Evolutionary conservation across 2,888 invertebrate species (phyloP).

Genomic region (Acanthopleura granulata): DNA sequence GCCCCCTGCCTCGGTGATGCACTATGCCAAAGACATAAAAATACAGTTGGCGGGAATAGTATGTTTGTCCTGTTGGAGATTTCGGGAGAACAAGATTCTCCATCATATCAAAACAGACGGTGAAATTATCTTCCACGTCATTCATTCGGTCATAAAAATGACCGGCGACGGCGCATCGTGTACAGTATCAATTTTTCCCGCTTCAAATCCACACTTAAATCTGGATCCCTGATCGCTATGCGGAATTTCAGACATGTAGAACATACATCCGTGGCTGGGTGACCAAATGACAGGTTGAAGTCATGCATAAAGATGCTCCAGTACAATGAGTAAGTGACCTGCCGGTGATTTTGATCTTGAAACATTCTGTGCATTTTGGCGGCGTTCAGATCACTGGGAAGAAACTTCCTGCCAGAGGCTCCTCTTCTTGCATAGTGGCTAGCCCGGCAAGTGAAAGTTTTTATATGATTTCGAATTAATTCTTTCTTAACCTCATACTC

Average conservation of each 20-base stretch:
- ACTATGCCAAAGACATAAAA: conserved; percentile 19
- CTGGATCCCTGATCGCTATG: background rate
- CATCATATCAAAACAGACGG: conserved; percentile 28
- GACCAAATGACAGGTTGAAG: conserved; percentile 25
- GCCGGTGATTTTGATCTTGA: conserved; percentile 12
- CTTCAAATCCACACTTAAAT: background rate
- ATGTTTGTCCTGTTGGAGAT: conserved; percentile 19
- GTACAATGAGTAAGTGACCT: conserved; percentile 15
- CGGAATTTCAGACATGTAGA: conserved; percentile 14
- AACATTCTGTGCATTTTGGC: conserved; percentile 22
- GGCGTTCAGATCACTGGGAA: conserved; percentile 7
- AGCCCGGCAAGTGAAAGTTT: too few species aligned
- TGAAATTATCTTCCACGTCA: conserved; percentile 17
- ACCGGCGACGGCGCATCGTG: conserved; percentile 17
- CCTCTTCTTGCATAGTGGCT: too few species aligned
- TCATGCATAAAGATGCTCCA: background rate
- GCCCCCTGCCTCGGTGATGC: background rate
- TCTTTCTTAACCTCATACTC: too few species aligned
- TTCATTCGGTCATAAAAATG: conserved; percentile 24
- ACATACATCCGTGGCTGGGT: conserved; percentile 25
- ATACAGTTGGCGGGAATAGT: conserved; percentile 22
- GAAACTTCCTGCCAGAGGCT: too few species aligned
- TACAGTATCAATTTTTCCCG: background rate
- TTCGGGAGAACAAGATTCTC: conserved; percentile 27
- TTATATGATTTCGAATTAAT: too few species aligned